phyloP scores from a whole-genome alignment of 2,113 vertebrate species.

The Rhombomys opimus region DNA sequence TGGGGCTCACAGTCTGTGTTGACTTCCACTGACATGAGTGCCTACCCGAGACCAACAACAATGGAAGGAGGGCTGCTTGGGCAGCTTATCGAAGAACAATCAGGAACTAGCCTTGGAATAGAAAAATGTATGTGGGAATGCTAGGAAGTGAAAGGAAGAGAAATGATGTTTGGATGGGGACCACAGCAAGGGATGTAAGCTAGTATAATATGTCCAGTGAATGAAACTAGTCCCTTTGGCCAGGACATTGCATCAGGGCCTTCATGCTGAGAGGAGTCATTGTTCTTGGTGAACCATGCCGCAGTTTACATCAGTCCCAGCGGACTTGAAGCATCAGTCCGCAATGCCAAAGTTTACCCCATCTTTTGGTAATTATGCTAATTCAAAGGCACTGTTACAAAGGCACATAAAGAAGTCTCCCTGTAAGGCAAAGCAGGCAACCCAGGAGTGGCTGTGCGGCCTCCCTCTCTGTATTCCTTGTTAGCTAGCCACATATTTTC shows the following conservation, averaged over 20 bases:
- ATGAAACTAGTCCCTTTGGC: not conserved
- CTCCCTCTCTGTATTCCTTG: not conserved
- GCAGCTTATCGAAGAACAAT: not conserved
- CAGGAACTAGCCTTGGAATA: not conserved
- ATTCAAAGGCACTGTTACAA: slow-evolving; percentile 32
- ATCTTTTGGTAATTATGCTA: not conserved
- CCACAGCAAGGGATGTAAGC: not conserved
- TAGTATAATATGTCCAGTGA: not conserved
- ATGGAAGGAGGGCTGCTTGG: not conserved
- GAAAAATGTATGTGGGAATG: not conserved
- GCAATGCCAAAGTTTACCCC: not conserved
- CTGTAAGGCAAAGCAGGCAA: not conserved
- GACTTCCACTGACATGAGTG: no score
- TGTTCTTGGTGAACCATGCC: not conserved
- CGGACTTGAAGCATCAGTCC: not conserved
- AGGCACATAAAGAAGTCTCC: not conserved
- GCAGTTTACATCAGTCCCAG: not conserved
- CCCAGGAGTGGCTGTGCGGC: not conserved
- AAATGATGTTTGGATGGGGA: not conserved
- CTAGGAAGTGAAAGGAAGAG: not conserved
- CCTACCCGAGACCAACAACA: not conserved
- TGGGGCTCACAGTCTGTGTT: no score
- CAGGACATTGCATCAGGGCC: not conserved
- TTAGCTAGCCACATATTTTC: slow-evolving; percentile 49
- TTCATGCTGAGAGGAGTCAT: not conserved